Evolutionary conservation across 1,140 invertebrate genomes (phyloP).

Genomic region (Meloidogyne floridensis): DNA sequence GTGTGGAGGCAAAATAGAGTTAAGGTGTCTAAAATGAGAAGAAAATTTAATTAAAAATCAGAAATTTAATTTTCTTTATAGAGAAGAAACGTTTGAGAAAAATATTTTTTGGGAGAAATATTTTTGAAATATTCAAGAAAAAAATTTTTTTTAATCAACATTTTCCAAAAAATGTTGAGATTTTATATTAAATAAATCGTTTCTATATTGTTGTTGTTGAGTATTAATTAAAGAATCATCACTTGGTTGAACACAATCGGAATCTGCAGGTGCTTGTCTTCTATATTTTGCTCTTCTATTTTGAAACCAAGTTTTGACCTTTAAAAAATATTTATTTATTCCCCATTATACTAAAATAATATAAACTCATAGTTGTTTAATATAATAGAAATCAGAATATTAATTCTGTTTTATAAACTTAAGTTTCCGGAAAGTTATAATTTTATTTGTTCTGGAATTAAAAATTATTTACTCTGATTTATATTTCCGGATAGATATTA

Average conservation of each 20-base stretch:
- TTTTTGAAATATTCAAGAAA: too few relatives aligned
- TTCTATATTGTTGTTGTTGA: background rate
- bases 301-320: slow-evolving; percentile 73
- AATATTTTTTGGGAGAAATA: too few relatives aligned
- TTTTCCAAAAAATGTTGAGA: background rate
- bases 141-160: background rate
- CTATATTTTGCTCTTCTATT: slow-evolving; percentile 69
- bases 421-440: too few relatives aligned
- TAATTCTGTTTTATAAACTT: too few relatives aligned
- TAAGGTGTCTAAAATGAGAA: too few relatives aligned
- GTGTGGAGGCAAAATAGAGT: too few relatives aligned
- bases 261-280: slow-evolving; percentile 2
- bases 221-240: background rate
- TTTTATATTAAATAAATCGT: background rate
- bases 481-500: too few relatives aligned
- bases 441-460: too few relatives aligned
- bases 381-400: too few relatives aligned
- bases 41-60: background rate
- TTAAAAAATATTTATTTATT: slow-evolving; percentile 68
- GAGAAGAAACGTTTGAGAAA: background rate
- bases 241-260: background rate
- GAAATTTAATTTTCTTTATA: background rate
- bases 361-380: too few relatives aligned
- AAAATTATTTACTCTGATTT: too few relatives aligned
- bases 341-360: too few relatives aligned